These are phyloP conservation scores for Drosophila mettleri DNA, from an alignment of 2,888 invertebrate species.

Conservation along the genomic window DNA sequence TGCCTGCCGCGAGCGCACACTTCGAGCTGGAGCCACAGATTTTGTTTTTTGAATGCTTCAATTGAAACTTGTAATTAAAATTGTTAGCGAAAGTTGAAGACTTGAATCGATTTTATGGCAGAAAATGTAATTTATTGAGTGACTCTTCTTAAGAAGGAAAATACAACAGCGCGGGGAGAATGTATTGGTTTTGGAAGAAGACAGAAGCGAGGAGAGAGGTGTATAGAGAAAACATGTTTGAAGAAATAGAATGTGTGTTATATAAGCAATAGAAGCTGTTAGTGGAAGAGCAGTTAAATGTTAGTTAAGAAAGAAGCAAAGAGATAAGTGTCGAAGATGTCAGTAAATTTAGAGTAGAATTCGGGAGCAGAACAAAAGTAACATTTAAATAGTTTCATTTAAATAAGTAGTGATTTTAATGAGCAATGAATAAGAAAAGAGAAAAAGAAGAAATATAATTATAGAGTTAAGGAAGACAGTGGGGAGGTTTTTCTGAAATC, in stretches of 20 bases:
- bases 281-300: neutral
- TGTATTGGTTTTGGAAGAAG: neutral
- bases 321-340: neutral
- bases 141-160: neutral
- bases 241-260: neutral
- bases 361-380: no score
- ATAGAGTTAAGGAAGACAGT: no score
- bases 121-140: neutral
- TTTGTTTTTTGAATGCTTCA: constrained; percentile 12
- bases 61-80: constrained; percentile 29
- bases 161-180: neutral
- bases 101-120: constrained; percentile 12
- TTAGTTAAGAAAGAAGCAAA: neutral
- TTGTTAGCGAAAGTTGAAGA: constrained; percentile 1
- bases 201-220: neutral
- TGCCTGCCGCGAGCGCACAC: neutral
- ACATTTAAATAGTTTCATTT: no score
- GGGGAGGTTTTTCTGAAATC: no score
- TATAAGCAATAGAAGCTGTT: neutral
- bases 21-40: constrained; percentile 22
- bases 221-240: neutral
- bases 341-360: neutral
- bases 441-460: neutral
- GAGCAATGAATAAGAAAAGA: neutral
- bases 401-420: no score